Evolutionary conservation across 2,888 invertebrate species (phyloP).

Genomic region (Rhorus exstirpatorius): DNA sequence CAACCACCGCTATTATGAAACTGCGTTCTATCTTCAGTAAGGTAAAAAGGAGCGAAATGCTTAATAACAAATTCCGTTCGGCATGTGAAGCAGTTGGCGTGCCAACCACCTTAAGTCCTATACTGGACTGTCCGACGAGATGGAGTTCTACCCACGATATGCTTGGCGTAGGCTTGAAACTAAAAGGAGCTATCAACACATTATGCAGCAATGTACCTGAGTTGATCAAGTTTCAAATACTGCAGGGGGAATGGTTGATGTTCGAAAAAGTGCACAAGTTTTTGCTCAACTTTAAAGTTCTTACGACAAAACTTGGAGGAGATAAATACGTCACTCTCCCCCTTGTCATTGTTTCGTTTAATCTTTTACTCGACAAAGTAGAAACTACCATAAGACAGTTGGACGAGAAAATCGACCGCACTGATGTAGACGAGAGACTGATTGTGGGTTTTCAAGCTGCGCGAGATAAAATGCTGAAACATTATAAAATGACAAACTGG

Average conservation of each 20-base stretch:
- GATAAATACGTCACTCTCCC: constrained; percentile 52
- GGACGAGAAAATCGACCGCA: too few species aligned
- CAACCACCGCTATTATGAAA: too few species aligned
- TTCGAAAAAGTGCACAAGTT: constrained; percentile 27
- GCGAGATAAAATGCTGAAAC: too few species aligned
- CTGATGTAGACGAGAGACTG: too few species aligned
- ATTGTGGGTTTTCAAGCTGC: too few species aligned
- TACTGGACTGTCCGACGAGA: constrained; percentile 44
- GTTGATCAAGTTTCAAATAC: too few species aligned
- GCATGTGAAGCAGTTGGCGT: constrained; percentile 20
- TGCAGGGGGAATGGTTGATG: constrained; percentile 23
- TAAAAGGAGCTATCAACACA: too few species aligned
- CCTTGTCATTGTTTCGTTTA: constrained; percentile 31
- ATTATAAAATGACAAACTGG: too few species aligned
- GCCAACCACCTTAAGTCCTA: constrained; percentile 21
- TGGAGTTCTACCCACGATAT: constrained; percentile 42
- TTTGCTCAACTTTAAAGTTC: constrained; percentile 30
- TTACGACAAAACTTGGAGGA: constrained; percentile 25
- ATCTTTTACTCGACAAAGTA: neutral
- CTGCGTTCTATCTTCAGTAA: constrained; percentile 7
- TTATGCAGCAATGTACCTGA: neutral
- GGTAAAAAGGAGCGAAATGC: constrained; percentile 36
- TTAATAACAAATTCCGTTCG: constrained; percentile 14
- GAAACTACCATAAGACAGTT: too few species aligned
- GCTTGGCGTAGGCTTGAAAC: too few species aligned